phyloP scores from a whole-genome alignment of 1,140 invertebrate species.

The Calliphora vicina region DNA sequence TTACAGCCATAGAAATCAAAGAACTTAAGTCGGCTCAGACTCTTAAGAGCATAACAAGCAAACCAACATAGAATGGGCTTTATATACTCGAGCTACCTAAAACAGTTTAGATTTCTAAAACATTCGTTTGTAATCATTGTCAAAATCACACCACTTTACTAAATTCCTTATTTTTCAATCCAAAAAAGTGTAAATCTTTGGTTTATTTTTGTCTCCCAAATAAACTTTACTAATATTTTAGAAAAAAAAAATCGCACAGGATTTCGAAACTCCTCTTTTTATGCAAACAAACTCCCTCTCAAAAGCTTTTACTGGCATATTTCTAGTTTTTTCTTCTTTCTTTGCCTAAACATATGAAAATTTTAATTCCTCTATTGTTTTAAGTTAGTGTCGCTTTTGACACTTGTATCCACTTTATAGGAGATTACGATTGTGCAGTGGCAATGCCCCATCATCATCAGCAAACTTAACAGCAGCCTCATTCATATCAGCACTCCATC shows the following conservation, averaged over 20 bases:
- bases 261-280: too few relatives aligned
- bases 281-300: too few relatives aligned
- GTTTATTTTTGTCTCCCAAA: background rate
- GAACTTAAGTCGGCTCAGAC: constrained; percentile 30
- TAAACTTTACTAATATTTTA: background rate
- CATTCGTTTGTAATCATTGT: background rate
- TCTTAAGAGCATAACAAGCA: constrained; percentile 23
- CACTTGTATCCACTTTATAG: constrained; percentile 12
- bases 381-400: background rate
- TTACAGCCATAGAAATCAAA: constrained; percentile 15
- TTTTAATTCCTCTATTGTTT: background rate
- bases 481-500: background rate
- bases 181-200: background rate
- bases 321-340: background rate
- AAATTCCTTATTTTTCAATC: too few relatives aligned
- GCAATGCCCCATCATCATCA: background rate
- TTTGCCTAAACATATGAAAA: background rate
- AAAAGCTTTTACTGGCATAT: background rate
- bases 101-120: background rate
- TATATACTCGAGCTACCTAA: too few relatives aligned
- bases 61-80: background rate
- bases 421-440: constrained; percentile 3
- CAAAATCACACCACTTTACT: background rate
- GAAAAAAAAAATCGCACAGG: background rate
- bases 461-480: background rate